Conservation (phyloP, 2,797 vertebrate genomes). For the Sternotherus odoratus region DNA sequence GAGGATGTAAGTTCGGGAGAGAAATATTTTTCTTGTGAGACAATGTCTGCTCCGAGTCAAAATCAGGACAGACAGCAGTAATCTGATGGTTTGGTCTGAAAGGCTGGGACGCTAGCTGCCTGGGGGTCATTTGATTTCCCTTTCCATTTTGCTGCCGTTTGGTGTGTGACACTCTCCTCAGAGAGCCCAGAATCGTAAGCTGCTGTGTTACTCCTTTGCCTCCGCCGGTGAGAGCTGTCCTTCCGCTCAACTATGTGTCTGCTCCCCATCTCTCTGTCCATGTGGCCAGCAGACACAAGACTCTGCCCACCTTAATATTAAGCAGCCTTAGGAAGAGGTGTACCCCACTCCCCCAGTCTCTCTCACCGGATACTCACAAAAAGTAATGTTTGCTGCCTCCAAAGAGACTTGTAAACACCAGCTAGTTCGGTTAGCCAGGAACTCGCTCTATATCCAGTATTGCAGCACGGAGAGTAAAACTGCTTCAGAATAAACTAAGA, state of each 20-base stretch:
- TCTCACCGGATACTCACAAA: background rate
- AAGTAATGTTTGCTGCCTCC: background rate
- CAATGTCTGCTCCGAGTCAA: slow-evolving; percentile 74
- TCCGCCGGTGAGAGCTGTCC: background rate
- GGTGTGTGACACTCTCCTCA: background rate
- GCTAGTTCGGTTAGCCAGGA: background rate
- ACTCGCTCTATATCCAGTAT: background rate
- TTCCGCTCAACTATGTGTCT: background rate
- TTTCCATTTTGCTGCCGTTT: slow-evolving; percentile 18
- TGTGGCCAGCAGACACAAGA: background rate
- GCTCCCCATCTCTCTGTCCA: background rate
- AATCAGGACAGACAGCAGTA: slow-evolving; percentile 57
- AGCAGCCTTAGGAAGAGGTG: background rate
- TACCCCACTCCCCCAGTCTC: background rate
- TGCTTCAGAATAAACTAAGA: background rate
- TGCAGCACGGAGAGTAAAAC: background rate
- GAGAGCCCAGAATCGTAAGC: background rate
- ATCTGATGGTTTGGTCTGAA: slow-evolving; percentile 3
- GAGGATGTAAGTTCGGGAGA: slow-evolving; percentile 18
- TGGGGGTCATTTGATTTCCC: background rate
- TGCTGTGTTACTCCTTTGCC: background rate
- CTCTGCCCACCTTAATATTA: background rate
- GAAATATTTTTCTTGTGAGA: slow-evolving; percentile 74
- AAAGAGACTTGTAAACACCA: background rate
- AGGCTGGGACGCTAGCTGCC: slow-evolving; percentile 7